Base-by-base conservation (phyloP, 2,888 invertebrate species). In the Nemotelus nigrinus region DNA sequence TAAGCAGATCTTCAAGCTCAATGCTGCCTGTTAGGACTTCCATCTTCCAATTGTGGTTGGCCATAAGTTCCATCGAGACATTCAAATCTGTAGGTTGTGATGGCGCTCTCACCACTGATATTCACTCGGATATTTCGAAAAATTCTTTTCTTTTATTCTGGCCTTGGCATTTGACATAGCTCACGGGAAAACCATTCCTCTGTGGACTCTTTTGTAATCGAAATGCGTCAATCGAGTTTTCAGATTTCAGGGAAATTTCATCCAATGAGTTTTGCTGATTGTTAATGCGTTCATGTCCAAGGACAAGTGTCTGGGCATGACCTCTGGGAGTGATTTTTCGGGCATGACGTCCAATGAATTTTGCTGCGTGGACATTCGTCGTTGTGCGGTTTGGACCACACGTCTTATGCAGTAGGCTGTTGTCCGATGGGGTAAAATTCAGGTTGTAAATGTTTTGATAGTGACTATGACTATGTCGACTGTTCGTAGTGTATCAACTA, bases 71-170 rank as follows among this genome's bases (percentile, higher is more conserved):
- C n/a, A n/a, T n/a, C n/a, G n/a, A n/a, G n/a, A n/a, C n/a, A n/a
- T n/a, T n/a, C n/a, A n/a, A n/a, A 25, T 1, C 25, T 25, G 25
- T 25, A 25, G 25, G 25, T 1, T 1, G 25, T 25, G 25, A 25
- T 25, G 25, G 25, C 25, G 25, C 1, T 25, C 25, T 25, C 25
- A 25, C 25, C 25, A 25, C 25, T 25, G 25, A 25, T 25, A 25
- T 25, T 92, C 92, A 60, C 91, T 92, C 3, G 91, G 90, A 82
- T 92, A 92, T 81, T 92, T 93, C 78, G 90, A 90, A 10, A 91
- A 90, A 81, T 90, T 90, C 84, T 1, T 25, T 25, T 25, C 1
- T 90, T 84, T 90, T 86, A 63, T 50, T 74, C 10, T 83, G 82
- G 50, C 80, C 79, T 65, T 81, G 81, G 1, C 86, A 83, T 78